Percentiles rank a stretch among this genome's conserved stretches.
Evolutionary conservation across 1,140 invertebrate genomes (phyloP).

Genomic region (honey bee (Apis mellifera)): Amel_HAv3.1 CM009939.2:891001-891500

Average conservation of each 20-base stretch:
- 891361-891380: constrained; percentile 98
- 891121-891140: constrained; percentile 98
- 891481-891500: constrained; percentile 98
- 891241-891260: constrained; percentile 89
- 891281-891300: constrained; percentile 97
- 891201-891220: constrained; percentile 97
- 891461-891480: constrained; percentile 94
- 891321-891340: constrained; percentile 96
- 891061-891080: constrained; percentile 98
- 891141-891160: constrained; percentile 90
- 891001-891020: not conserved
- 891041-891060: constrained; percentile 94
- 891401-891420: constrained; percentile 95
- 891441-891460: constrained; percentile 95
- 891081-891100: constrained; percentile 96
- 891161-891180: constrained; percentile 95
- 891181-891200: constrained; percentile 98
- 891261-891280: constrained; percentile 89
- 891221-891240: constrained; percentile 94
- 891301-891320: constrained; percentile 98
- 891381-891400: constrained; percentile 96
- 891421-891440: constrained; percentile 95
- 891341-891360: constrained; percentile 91
- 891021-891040: constrained; percentile 83
- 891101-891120: constrained; percentile 95